Base-by-base conservation (phyloP, 2,888 invertebrate genomes). In the Tetragonisca angustula region DNA sequence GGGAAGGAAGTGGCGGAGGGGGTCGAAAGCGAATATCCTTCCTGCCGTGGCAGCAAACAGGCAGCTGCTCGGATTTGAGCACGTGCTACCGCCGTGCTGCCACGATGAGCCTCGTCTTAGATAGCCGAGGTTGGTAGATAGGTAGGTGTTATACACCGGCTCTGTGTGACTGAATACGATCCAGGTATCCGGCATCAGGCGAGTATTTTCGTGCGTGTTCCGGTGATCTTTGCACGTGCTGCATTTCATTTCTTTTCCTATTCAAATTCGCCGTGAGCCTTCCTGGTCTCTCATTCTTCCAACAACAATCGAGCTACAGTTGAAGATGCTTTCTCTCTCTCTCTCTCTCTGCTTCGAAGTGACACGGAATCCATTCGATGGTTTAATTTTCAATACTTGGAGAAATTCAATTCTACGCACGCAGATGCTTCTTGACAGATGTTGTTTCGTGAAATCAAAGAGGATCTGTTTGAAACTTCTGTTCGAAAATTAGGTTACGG, bases 51-150 rank as follows among this genome's bases (percentile, higher is more conserved):
- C 88, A 88, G 87, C 87, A 85, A 90, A 88, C 88, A 85, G 89
- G 91, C 93, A 94, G 93, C 93, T 93, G 94, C 92, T 91, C 90
- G 91, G 93, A 93, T 93, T 93, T 92, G 90, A 93, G 93, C 94
- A 93, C 93, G 93, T 93, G 94, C 93, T 92, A 91, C 92, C 92
- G 92, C 92, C 90, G 91, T 89, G 87, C 82, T 59, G 83, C 50
- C 71, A 79, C 83, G 87, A 81, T 76, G 78, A 76, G 82, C 79
- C 52, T 56, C 73, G 78, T 79, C 74, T 83, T 75, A 69, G 79
- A 76, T 72, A 78, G 87, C 81, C 71, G 80, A 78, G 84, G 85
- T 82, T 84, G 82, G 78, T 87, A 81, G 83, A 83, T 88, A 84
- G 89, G 80, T 87, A 83, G 82, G 83, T 84, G 81, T 70, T 82